phyloP scores from a whole-genome alignment of 2,888 invertebrate genomes.

The Ophonus ardosiacus region DNA sequence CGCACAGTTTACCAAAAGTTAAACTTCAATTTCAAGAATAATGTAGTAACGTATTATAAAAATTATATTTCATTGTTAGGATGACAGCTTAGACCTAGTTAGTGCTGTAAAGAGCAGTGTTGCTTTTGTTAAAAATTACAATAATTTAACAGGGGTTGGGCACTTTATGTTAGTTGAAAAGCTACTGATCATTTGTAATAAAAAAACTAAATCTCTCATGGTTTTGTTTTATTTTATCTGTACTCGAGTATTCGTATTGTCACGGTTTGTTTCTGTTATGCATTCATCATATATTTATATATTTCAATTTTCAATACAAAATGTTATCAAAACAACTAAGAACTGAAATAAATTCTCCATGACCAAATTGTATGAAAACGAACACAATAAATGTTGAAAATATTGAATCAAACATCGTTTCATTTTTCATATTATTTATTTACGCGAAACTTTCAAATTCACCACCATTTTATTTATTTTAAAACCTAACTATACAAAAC shows the following conservation, averaged over 20 bases:
- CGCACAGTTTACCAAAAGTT: conserved; percentile 62
- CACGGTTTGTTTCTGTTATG: conserved; percentile 52
- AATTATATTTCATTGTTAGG: conserved; percentile 75
- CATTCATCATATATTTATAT: conserved; percentile 25
- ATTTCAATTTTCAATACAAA: conserved; percentile 56
- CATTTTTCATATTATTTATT: conserved; percentile 8
- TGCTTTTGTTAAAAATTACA: conserved; percentile 73
- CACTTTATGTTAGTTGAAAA: conserved; percentile 75
- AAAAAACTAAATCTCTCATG: conserved; percentile 68
- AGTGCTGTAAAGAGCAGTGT: conserved; percentile 75
- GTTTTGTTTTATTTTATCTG: conserved; percentile 59
- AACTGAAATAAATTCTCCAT: conserved; percentile 57
- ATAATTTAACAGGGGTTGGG: conserved; percentile 76
- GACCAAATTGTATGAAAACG: conserved; percentile 59
- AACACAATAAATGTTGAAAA: conserved; percentile 58
- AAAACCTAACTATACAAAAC: no score
- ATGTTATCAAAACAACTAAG: conserved; percentile 57
- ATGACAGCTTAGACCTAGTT: conserved; percentile 74
- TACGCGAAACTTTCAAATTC: no score
- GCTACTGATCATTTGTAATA: conserved; percentile 76
- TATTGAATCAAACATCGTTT: conserved; percentile 26
- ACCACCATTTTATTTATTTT: no score
- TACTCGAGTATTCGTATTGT: conserved; percentile 4
- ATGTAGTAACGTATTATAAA: conserved; percentile 71
- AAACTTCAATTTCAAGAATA: conserved; percentile 68